Evolutionary conservation across 2,113 vertebrate species (phyloP), one percentile per base, ranked within the genome.

Genomic region (Oophaga pumilio): DNA sequence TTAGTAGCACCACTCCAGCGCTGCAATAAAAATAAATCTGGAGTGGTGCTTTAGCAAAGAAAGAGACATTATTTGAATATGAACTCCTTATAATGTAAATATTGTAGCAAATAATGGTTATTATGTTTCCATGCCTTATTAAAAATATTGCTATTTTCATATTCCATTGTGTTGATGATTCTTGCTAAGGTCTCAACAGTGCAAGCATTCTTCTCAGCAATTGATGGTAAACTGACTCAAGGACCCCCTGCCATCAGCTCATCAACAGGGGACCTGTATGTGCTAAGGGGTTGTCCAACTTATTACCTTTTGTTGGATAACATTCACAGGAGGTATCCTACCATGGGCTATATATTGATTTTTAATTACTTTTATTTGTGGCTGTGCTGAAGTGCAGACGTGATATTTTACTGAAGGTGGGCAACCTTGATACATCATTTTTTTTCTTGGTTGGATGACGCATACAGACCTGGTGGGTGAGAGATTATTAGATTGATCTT

Each of bases 261-360:
- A 73, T 73, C 69, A 33, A 33, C 15, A 7, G 28, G 26, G 26
- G 28, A 71, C 15, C 13, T 33, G 8, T 49, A 73, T 49, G 15
- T 43, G 69, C 69, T 49, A 43, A 43, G 33, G 33, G 69, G 28
- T 73, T 73, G 15, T 73, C 33, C 69, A 73, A 73, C 43, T 18
- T 73, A 73, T 73, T 73, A 49, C 69, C 15, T 73, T 73, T 73
- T 43, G 69, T 73, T 73, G 33, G 28, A 49, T 73, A 43, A 18
- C 69, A 8, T 73, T 73, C 17, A 49, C 33, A 73, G 69, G 33
- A 9, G 33, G 69, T 20, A 73, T 73, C 8, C 33, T 73, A 49
- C 28, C 33, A 18, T 10, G 69, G 69, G 69, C 15, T 43, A 73
- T 49, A 17, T 73, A 49, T 73, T 73, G 33, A 43, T 73, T 49